Evolutionary conservation across 2,113 vertebrate genomes (phyloP).

Genomic region (Rhinolophus ferrumequinum): DNA sequence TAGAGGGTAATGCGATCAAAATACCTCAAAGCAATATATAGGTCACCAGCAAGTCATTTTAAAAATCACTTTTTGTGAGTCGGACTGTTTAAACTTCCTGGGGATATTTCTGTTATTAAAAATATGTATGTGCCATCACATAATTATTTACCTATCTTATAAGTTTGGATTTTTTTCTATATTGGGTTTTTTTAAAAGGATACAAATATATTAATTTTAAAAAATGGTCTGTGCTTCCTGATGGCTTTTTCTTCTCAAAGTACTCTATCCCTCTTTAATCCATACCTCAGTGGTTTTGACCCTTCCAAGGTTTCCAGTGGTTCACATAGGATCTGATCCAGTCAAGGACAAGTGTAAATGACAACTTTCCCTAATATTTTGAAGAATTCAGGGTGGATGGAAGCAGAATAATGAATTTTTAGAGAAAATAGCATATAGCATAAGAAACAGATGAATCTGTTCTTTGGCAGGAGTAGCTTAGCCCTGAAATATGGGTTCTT

Average conservation of each 20-base stretch:
- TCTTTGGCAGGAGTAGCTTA: background rate
- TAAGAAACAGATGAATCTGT: background rate
- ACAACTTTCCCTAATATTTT: background rate
- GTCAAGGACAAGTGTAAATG: constrained; percentile 1
- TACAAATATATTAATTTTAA: background rate
- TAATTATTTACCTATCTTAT: background rate
- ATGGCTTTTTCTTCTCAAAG: background rate
- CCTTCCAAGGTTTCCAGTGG: background rate
- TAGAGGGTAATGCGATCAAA: background rate
- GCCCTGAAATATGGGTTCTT: background rate
- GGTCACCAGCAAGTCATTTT: background rate
- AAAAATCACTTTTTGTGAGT: background rate
- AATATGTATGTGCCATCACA: background rate
- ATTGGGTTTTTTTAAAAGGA: background rate
- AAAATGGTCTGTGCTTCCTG: background rate
- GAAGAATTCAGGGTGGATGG: background rate
- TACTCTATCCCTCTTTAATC: background rate
- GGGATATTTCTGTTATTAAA: background rate
- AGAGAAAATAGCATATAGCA: background rate
- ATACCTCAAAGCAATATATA: background rate
- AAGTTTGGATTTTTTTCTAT: constrained; percentile 21
- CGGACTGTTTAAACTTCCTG: background rate
- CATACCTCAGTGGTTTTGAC: background rate
- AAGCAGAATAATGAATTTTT: background rate
- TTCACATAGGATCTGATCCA: constrained; percentile 12